Percentiles rank a stretch among this genome's conserved stretches.
phyloP scores from a whole-genome alignment of 2,113 vertebrate genomes.

The Eclectus roratus region DNA sequence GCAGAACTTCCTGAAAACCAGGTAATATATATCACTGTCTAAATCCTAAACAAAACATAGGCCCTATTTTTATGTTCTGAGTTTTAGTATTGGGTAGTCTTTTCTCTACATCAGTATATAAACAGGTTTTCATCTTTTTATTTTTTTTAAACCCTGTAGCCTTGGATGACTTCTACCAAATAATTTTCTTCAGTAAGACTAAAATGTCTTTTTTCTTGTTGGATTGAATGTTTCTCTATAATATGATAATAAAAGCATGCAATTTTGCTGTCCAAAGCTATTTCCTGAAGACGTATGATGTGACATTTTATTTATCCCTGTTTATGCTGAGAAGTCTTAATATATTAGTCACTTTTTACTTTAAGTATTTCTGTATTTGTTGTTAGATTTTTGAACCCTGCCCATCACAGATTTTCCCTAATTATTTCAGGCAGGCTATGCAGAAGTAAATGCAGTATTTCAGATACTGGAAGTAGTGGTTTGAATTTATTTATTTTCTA shows the following conservation, averaged over 20 bases:
- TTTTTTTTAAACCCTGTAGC: neutral
- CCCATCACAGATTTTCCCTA: neutral
- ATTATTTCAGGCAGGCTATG: neutral
- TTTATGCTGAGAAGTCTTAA: neutral
- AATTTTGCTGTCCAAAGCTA: neutral
- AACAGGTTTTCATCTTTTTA: neutral
- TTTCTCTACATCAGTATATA: neutral
- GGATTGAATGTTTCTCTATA: neutral
- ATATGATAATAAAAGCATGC: neutral
- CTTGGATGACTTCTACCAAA: neutral
- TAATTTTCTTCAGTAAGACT: neutral
- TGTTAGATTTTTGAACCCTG: neutral
- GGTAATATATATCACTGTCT: neutral
- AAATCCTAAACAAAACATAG: neutral
- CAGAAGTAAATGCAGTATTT: neutral
- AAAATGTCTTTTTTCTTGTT: neutral
- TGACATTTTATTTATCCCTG: neutral
- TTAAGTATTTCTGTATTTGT: neutral
- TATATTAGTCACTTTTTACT: neutral
- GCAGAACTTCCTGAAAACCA: neutral
- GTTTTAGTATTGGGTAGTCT: neutral
- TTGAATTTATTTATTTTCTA: neutral
- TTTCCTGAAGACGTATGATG: neutral
- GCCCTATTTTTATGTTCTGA: neutral
- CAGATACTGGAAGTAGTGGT: neutral